Evolutionary conservation across 2,797 vertebrate genomes (phyloP), one percentile per base, ranked within the genome.

Genomic region (Myoxocephalus aenaeus): DNA sequence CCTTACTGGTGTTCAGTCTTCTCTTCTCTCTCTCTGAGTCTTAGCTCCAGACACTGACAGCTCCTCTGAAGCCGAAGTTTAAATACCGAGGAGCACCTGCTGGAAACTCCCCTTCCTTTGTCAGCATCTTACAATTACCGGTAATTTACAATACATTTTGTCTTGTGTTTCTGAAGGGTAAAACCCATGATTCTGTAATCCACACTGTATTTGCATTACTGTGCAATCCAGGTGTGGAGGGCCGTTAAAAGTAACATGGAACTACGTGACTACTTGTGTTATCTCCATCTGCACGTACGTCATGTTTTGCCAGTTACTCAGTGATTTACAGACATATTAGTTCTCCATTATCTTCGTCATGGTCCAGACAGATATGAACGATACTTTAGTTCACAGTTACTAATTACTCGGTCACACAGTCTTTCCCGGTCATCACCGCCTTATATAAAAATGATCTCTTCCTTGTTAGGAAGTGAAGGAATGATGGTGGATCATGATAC

Each of bases 1-100:
- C 85, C 77, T 82, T 50, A 75, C 7, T 64, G 51, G 22, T 81
- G 53, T 44, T 79, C 53, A 42, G 62, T 36, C 40, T 48, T 73
- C 64, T 73, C 34, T 36, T 67, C 18, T 4, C 27, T 27, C 58
- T 70, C 53, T 38, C 0, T 15, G 44, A 67, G 67, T 78, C 50
- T 59, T 36, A 20, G 3, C 14, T 61, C 6, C 61, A 7, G 34
- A 65, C 68, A 6, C 50, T 62, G 14, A 2, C 25, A 17, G 2
- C 20, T 40, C 14, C 0, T 62, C 15, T 51, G 34, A 27, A 4
- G 29, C 3, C 1, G 11, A 17, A 13, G 0, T 7, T 81, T 88
- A 66, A 83, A 91, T 87, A 88, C 25, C 12, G 27, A 0, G 25
- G 38, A 51, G 3, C n/a, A 12, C n/a, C 7, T 50, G 5, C 2